These are phyloP conservation scores for Diarsia brunnea DNA, from an alignment of 2,888 invertebrate species.

Conservation along the genomic window DNA sequence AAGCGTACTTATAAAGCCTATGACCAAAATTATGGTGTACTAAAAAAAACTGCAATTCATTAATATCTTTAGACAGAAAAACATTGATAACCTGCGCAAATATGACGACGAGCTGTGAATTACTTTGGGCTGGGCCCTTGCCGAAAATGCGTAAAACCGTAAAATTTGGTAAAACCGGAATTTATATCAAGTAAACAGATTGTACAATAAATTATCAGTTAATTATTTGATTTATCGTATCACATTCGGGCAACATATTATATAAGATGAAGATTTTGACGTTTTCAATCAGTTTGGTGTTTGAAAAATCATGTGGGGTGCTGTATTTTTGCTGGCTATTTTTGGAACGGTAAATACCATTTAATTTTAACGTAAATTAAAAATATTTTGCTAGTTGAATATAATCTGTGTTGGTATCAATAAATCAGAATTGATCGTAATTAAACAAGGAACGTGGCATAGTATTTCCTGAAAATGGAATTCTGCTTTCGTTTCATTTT, in stretches of 20 bases:
- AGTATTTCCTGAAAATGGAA: no score
- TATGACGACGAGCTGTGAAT: background rate
- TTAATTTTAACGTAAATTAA: background rate
- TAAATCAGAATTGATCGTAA: background rate
- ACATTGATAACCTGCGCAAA: background rate
- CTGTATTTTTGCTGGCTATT: constrained; percentile 64
- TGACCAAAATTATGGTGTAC: no score
- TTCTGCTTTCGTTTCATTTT: background rate
- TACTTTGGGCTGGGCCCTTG: background rate
- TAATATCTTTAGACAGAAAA: background rate
- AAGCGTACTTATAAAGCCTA: no score
- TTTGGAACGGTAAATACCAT: constrained; percentile 66
- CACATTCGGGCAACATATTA: background rate
- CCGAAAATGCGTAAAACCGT: background rate
- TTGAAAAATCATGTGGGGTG: constrained; percentile 61
- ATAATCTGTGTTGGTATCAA: background rate
- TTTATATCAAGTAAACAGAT: constrained; percentile 26
- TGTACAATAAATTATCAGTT: constrained; percentile 27
- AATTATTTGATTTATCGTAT: constrained; percentile 32
- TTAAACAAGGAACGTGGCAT: background rate
- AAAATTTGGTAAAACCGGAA: constrained; percentile 3
- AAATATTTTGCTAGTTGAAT: background rate
- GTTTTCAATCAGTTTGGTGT: constrained; percentile 31
- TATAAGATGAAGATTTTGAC: constrained; percentile 18
- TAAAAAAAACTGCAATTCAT: background rate